Evolutionary conservation across 2,797 vertebrate species (phyloP).

Genomic region (Squalus acanthias): DNA sequence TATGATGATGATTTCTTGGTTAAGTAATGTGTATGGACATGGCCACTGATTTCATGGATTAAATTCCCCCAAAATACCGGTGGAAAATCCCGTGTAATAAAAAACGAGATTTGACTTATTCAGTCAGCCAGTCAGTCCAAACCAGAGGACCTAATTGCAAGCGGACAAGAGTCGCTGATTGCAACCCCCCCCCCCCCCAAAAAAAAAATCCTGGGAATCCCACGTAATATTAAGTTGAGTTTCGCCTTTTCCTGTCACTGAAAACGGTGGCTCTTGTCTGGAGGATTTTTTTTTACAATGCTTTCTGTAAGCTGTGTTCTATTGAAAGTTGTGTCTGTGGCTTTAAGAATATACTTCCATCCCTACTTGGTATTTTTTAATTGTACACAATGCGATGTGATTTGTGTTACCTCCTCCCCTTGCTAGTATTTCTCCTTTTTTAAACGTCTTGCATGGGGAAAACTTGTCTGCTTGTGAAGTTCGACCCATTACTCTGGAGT

Average conservation of each 20-base stretch:
- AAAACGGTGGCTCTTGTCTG: not conserved
- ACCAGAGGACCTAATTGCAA: not conserved
- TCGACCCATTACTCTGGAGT: not conserved
- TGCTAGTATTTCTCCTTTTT: no score
- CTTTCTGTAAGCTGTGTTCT: not conserved
- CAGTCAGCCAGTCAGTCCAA: not conserved
- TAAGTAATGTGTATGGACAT: not conserved
- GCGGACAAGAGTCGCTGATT: not conserved
- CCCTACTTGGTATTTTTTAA: not conserved
- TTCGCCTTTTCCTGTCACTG: not conserved
- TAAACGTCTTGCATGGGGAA: not conserved
- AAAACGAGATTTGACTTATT: not conserved
- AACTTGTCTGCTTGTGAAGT: not conserved
- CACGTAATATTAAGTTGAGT: not conserved
- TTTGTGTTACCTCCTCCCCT: not conserved
- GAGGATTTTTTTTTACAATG: not conserved
- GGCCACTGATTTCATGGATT: not conserved
- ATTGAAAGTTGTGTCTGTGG: not conserved
- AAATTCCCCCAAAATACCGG: not conserved
- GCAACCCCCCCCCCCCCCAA: not conserved
- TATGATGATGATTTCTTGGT: not conserved
- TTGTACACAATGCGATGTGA: not conserved
- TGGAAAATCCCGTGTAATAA: not conserved
- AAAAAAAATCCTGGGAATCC: not conserved
- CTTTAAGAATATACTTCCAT: not conserved